phyloP scores from a whole-genome alignment of 2,797 vertebrate genomes.

The Bryconaethiops microstoma region DNA sequence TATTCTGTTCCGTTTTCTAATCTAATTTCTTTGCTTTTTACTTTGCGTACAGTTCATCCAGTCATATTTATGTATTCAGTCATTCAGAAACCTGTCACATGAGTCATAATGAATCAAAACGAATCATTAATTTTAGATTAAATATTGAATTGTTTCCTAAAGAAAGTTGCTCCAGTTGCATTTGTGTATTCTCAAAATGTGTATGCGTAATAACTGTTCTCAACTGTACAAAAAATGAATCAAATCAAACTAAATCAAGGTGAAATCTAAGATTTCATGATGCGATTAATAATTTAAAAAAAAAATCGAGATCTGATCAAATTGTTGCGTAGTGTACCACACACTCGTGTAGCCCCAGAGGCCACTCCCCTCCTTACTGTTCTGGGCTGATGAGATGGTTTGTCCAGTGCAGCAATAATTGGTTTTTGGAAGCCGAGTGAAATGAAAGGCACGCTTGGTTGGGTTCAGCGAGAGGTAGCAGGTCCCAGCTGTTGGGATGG shows the following conservation, averaged over 20 bases:
- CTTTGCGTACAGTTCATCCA: no score
- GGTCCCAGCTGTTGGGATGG: slow-evolving; percentile 72
- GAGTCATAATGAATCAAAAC: no score
- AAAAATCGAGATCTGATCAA: neutral
- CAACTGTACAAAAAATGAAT: neutral
- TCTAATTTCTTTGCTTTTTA: no score
- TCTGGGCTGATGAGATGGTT: slow-evolving; percentile 68
- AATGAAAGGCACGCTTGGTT: slow-evolving; percentile 74
- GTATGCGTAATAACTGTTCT: no score
- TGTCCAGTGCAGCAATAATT: slow-evolving; percentile 73
- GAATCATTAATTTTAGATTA: neutral
- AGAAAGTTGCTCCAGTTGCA: neutral
- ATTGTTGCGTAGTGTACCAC: neutral
- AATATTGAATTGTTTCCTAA: no score
- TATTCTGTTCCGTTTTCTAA: no score
- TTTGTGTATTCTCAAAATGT: neutral
- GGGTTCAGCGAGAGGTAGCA: slow-evolving; percentile 61
- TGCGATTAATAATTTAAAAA: neutral
- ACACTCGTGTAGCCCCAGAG: neutral
- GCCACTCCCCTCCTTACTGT: slow-evolving; percentile 49
- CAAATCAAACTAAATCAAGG: neutral
- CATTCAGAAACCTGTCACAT: no score
- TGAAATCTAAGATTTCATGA: neutral
- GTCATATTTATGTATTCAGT: no score
- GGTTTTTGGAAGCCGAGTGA: slow-evolving; percentile 71